Conservation (phyloP, 2,797 vertebrate species). For the Myotis myotis region DNA sequence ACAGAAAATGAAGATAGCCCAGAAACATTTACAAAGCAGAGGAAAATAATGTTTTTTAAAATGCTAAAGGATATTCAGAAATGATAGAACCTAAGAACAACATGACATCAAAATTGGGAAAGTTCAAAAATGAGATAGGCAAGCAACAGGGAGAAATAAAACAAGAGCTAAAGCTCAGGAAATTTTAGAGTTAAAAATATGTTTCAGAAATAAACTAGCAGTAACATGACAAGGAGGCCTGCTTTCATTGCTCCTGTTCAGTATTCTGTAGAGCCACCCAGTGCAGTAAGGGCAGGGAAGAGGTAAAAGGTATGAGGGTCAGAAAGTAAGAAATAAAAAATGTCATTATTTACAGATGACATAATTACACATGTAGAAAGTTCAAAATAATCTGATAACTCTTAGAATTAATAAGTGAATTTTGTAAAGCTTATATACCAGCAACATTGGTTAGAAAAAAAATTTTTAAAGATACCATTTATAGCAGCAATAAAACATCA, state of each 20-base stretch:
- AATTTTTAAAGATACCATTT: background rate
- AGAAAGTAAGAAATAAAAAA: background rate
- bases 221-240: background rate
- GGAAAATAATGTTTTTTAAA: background rate
- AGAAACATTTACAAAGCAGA: background rate
- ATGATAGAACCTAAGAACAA: background rate
- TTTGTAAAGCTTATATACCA: background rate
- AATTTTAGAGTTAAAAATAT: no score
- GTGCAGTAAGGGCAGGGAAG: background rate
- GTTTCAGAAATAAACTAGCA: background rate
- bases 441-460: background rate
- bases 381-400: background rate
- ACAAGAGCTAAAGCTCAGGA: background rate
- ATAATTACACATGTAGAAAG: background rate
- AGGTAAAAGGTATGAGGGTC: background rate
- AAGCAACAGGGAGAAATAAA: background rate
- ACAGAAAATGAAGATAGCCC: background rate
- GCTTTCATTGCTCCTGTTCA: background rate
- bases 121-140: background rate
- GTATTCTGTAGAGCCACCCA: background rate
- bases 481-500: background rate
- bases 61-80: background rate
- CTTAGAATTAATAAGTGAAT: background rate
- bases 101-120: background rate
- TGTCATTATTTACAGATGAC: background rate